phyloP scores from a whole-genome alignment of 2,888 invertebrate species.

The Auanema sp. region DNA sequence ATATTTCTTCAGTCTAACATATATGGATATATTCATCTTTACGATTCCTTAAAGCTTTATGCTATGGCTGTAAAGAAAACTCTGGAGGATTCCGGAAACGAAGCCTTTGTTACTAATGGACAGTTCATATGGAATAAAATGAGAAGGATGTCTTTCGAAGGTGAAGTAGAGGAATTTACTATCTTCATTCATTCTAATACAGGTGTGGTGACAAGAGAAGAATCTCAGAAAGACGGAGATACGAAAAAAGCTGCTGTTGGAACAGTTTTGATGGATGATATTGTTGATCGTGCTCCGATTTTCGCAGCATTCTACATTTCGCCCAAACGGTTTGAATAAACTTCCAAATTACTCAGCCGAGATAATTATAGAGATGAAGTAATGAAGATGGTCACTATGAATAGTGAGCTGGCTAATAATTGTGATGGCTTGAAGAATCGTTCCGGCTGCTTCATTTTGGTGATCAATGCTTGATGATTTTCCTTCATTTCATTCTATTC shows the following conservation, averaged over 20 bases:
- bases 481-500: not conserved
- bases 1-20: conserved; percentile 45
- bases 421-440: conserved; percentile 58
- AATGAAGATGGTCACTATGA: conserved; percentile 60
- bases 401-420: conserved; percentile 46
- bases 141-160: conserved; percentile 56
- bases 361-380: conserved; percentile 45
- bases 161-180: conserved; percentile 19
- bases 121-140: conserved; percentile 57
- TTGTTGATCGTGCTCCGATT: conserved; percentile 59
- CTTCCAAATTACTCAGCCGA: not conserved
- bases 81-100: conserved; percentile 40
- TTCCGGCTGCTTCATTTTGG: conserved; percentile 57
- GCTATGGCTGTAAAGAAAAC: conserved; percentile 51
- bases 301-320: conserved; percentile 61
- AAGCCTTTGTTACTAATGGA: conserved; percentile 51
- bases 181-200: conserved; percentile 7
- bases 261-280: conserved; percentile 60
- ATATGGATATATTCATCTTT: conserved; percentile 61
- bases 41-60: conserved; percentile 59
- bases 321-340: conserved; percentile 47
- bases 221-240: not conserved
- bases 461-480: conserved; percentile 12
- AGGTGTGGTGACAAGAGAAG: conserved; percentile 50
- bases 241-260: conserved; percentile 43